Evolutionary conservation across 2,797 vertebrate species (phyloP), one percentile per base, ranked within the genome.

Genomic region (Gymnopithys bicolor): DNA sequence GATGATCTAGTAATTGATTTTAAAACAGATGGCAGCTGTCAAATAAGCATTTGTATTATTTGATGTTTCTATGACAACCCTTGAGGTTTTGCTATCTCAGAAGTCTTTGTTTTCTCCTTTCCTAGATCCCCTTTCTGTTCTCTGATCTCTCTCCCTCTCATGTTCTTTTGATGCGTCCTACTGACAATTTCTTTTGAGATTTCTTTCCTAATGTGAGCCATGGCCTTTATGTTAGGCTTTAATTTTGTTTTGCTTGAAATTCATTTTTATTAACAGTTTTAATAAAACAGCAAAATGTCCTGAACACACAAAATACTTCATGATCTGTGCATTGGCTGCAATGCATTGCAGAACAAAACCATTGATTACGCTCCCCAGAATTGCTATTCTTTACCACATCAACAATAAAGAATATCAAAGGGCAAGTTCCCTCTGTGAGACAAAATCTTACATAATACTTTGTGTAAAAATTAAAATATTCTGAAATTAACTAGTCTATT

Each of bases 41-140:
- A 95, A 93, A 96, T 93, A 95, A 95, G 87, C 89, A 86, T 96
- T 91, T 95, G 92, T 96, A 87, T 92, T 95, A 86, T 95, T 73
- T 94, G 94, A 95, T 96, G 87, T 96, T 95, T 94, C 89, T 88
- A 8, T 82, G 74, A 92, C 92, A 93, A 86, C 89, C 87, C 89
- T 81, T 82, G 92, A 87, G 94, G 41, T 88, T 94, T 94, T 2
- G 1, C 63, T 86, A 0, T 76, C 91, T 96, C 87, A 91, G 85
- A 90, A 94, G 48, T 79, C 95, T 95, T 96, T 97, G 91, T 95
- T 96, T 96, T 89, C 91, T 86, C 55, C 19, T 75, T 91, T 94
- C 56, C 51, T 89, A 84, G 66, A 88, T 52, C 41, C n/a, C 35
- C 82, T 90, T 86, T 87, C 85, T 75, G 18, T 93, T 86, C 82